Percentiles rank a stretch among this genome's conserved stretches.
Evolutionary conservation across 1,140 invertebrate species (phyloP).

Genomic region (Bombyx mandarina): DNA sequence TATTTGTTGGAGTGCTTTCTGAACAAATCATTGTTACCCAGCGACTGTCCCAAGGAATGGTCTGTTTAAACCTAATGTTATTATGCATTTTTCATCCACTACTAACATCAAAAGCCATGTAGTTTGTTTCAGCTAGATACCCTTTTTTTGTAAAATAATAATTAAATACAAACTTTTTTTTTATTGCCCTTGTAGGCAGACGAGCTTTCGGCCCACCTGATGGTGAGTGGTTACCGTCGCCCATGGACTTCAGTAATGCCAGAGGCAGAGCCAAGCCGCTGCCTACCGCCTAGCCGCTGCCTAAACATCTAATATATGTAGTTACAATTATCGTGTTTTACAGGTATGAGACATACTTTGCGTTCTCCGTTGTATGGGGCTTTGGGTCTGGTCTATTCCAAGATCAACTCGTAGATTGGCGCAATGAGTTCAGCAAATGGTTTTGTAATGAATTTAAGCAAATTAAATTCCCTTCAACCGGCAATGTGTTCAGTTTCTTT

Average conservation of each 20-base stretch:
- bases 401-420: conserved; percentile 90
- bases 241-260: too few relatives aligned
- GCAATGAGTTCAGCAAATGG: conserved; percentile 95
- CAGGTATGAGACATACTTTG: conserved; percentile 93
- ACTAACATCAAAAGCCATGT: too few relatives aligned
- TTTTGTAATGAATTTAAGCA: conserved; percentile 88
- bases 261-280: too few relatives aligned
- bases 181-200: too few relatives aligned
- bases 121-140: background rate
- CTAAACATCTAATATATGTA: too few relatives aligned
- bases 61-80: conserved; percentile 14
- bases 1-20: conserved; percentile 90
- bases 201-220: too few relatives aligned
- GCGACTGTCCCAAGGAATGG: conserved; percentile 92
- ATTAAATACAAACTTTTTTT: too few relatives aligned
- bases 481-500: conserved; percentile 92
- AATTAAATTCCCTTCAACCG: conserved; percentile 87
- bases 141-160: background rate
- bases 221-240: too few relatives aligned
- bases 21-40: conserved; percentile 83
- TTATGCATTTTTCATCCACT: too few relatives aligned
- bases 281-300: too few relatives aligned
- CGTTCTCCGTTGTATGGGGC: conserved; percentile 92
- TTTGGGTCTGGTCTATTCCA: conserved; percentile 93
- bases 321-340: conserved; percentile 8